Base-by-base conservation (phyloP, 2,888 invertebrate species). In the Lepidonotus clava region DNA sequence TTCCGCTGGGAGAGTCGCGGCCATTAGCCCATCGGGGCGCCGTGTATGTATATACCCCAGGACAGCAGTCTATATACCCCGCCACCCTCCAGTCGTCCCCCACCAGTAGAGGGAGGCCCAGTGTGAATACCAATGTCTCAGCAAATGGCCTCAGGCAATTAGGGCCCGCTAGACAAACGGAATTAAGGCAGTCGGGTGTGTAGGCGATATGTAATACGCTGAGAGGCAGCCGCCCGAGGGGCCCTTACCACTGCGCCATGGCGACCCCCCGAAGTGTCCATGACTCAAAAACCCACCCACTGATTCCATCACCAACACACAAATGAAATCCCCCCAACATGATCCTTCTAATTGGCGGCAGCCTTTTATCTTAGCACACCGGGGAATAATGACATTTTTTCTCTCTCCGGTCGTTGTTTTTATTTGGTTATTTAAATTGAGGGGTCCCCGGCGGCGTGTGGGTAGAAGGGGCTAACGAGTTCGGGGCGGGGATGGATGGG, bases 391-490 rank as follows among this genome's bases (percentile, higher is more conserved):
- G 71, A 36, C 71, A 71, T 71, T 71, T 71, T 66, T 34, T 71
- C n/a, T 14, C 8, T 66, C 6, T 66, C 21, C 11, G 66, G 24
- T 66, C 11, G 24, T 66, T 8, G 46, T 8, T 8, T 66, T 80
- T 80, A 80, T 80, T 80, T 80, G 51, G 80, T 80, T 41, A 80
- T 80, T 80, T 80, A 80, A 80, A 80, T 80, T 80, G 80, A 24
- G 32, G 51, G 51, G 51, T 21, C 51, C 51, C 6, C 1, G 4
- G 24, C 28, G 32, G 4, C n/a, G 46, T 24, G 46, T n/a, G n/a
- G n/a, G n/a, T n/a, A n/a, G 2, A 46, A 28, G 46, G 80, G 80
- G 46, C 41, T 80, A 80, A 46, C 32, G 32, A 80, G 28, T n/a
- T 8, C 18, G 32, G 80, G 51, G 14, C 6, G 38, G 38, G 51